Evolutionary conservation across 2,888 invertebrate species (phyloP).

Genomic region (Fabriciana adippe): DNA sequence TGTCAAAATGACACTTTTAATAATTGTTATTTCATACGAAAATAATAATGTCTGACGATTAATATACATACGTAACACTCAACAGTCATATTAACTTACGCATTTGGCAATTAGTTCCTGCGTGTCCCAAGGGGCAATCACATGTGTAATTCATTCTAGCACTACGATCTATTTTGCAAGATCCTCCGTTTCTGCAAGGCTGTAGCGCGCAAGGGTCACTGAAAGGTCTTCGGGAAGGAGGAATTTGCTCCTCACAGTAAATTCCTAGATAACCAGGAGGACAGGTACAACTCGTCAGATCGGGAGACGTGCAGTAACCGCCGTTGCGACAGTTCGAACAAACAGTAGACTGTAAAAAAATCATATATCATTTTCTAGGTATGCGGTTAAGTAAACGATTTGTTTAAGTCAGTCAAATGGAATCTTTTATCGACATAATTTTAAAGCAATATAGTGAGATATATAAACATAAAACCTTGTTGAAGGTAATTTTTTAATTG

Average conservation of each 20-base stretch:
- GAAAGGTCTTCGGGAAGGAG: constrained; percentile 59
- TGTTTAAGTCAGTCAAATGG: no score
- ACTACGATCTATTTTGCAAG: constrained; percentile 82
- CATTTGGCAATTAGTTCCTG: constrained; percentile 90
- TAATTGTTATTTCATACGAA: no score
- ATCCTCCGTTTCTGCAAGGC: constrained; percentile 92
- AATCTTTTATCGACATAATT: no score
- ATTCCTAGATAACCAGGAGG: constrained; percentile 60
- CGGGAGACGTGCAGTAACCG: constrained; percentile 83
- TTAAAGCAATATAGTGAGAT: no score
- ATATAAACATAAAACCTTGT: no score
- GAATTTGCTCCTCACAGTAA: constrained; percentile 64
- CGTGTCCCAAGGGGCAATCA: constrained; percentile 90
- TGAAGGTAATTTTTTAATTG: no score
- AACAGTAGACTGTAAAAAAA: constrained; percentile 37
- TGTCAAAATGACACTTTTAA: no score
- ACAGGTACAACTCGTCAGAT: constrained; percentile 82
- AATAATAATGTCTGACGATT: no score
- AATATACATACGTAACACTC: no score
- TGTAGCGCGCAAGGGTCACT: constrained; percentile 80
- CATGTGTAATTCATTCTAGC: constrained; percentile 84
- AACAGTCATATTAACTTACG: constrained; percentile 73
- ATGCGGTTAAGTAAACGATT: no score
- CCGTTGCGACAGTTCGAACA: constrained; percentile 86
- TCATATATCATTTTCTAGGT: no score